These are phyloP conservation scores for Irena cyanogastra DNA, from an alignment of 2,113 vertebrate genomes.

Conservation along the genomic window DNA sequence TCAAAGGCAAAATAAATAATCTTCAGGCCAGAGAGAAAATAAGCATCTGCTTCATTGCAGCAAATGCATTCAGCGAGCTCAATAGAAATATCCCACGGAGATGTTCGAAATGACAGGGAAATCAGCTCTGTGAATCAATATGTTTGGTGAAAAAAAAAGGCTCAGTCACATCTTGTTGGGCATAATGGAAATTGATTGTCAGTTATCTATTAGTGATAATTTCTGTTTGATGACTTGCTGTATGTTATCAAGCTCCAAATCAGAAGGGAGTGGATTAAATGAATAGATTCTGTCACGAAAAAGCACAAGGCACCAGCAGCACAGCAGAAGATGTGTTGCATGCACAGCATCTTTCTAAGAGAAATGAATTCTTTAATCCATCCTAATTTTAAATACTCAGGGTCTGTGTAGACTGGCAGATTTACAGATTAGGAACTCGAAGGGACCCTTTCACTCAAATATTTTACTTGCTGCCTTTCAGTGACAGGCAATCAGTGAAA, in stretches of 20 bases:
- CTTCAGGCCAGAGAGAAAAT: slow-evolving; percentile 19
- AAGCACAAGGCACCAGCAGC: not conserved
- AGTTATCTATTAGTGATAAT: slow-evolving; percentile 66
- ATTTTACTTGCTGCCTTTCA: slow-evolving; percentile 22
- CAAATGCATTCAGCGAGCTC: not conserved
- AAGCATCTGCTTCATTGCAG: slow-evolving; percentile 28
- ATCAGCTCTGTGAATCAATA: slow-evolving; percentile 18
- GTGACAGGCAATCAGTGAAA: slow-evolving; percentile 52
- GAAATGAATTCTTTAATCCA: slow-evolving; percentile 35
- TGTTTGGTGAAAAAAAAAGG: not conserved
- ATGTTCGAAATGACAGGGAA: slow-evolving; percentile 53
- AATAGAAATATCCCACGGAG: slow-evolving; percentile 36
- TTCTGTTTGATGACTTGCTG: slow-evolving; percentile 63
- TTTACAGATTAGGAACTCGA: slow-evolving; percentile 25
- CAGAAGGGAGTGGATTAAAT: slow-evolving; percentile 17
- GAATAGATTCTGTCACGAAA: slow-evolving; percentile 38
- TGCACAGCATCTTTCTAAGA: not conserved
- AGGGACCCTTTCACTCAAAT: slow-evolving; percentile 26
- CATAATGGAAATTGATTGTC: slow-evolving; percentile 62
- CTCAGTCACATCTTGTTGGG: slow-evolving; percentile 50
- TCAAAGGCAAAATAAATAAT: slow-evolving; percentile 44
- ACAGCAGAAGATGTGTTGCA: not conserved
- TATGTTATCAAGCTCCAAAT: slow-evolving; percentile 50
- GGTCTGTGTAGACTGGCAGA: slow-evolving; percentile 12
- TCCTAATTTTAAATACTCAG: slow-evolving; percentile 27